A percentile compares a stretch with the other conserved stretches of the same genome.
phyloP scores from a whole-genome alignment of 2,113 vertebrate genomes.

The Mionectes macconnelli region DNA sequence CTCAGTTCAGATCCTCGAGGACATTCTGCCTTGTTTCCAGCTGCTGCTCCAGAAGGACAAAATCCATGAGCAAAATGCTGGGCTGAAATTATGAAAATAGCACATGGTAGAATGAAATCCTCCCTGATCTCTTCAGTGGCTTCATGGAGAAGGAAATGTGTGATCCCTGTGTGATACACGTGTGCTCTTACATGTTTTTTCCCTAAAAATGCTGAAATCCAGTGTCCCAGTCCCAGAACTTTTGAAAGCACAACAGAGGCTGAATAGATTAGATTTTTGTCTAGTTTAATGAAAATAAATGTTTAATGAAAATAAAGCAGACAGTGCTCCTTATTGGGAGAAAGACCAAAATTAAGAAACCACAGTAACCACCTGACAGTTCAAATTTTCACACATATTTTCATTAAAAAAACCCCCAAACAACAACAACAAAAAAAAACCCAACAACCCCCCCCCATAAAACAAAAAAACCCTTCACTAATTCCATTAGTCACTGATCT shows the following conservation, averaged over 20 bases:
- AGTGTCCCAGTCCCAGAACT: rapidly evolving
- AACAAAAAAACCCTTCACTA: background rate
- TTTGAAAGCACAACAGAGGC: background rate
- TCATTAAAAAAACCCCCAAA: background rate
- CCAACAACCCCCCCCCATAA: too few species aligned
- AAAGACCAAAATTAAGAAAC: background rate
- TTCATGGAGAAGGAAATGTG: background rate
- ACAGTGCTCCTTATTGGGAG: background rate
- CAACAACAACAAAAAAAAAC: too few species aligned
- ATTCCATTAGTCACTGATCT: background rate
- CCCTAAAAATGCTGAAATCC: background rate
- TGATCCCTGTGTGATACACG: background rate
- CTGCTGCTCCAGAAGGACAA: background rate
- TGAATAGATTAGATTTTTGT: background rate
- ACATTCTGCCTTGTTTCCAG: background rate
- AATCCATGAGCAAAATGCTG: background rate
- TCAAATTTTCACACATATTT: background rate
- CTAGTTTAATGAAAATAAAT: background rate
- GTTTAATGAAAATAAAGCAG: background rate
- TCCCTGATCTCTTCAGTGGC: background rate
- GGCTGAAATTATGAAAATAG: background rate
- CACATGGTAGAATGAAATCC: background rate
- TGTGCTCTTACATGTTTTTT: background rate
- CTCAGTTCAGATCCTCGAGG: background rate
- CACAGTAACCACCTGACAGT: background rate